Evolutionary conservation across 2,888 invertebrate genomes (phyloP).

Genomic region (Aphodius sticticus): DNA sequence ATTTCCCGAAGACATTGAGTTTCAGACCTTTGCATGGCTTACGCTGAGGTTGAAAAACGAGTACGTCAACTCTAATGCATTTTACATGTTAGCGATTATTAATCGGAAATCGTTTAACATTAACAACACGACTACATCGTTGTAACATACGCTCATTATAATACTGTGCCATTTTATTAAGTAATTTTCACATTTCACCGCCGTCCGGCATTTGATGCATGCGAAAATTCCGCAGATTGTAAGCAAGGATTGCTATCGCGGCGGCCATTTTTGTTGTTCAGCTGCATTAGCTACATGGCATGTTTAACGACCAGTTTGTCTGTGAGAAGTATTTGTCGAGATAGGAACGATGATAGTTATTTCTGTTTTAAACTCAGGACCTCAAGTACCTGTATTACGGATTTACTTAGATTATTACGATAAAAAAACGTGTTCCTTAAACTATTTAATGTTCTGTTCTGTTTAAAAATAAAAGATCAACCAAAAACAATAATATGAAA

Average conservation of each 20-base stretch:
- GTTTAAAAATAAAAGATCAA: no score
- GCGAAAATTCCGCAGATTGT: background rate
- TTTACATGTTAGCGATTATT: conserved; percentile 59
- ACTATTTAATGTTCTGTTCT: no score
- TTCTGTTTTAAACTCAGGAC: background rate
- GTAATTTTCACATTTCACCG: conserved; percentile 52
- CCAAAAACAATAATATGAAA: no score
- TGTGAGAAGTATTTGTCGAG: background rate
- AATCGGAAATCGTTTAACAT: conserved; percentile 59
- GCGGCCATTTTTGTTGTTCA: background rate
- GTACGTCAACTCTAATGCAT: conserved; percentile 56
- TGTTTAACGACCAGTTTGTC: background rate
- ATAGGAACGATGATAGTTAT: background rate
- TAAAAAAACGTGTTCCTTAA: no score
- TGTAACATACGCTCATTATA: conserved; percentile 55
- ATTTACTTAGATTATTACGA: no score
- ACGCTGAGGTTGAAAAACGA: conserved; percentile 48
- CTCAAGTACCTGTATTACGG: no score
- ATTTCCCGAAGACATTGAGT: conserved; percentile 19
- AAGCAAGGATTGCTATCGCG: background rate
- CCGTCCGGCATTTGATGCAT: conserved; percentile 28
- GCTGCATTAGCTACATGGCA: conserved; percentile 4
- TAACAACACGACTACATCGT: conserved; percentile 58
- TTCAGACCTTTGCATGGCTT: conserved; percentile 40
- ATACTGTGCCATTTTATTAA: conserved; percentile 54